A percentile compares a stretch with the other conserved stretches of the same genome.
These are phyloP conservation scores for Luehdorfia chinensis DNA, from an alignment of 1,140 invertebrate genomes.

Conservation along the genomic window DNA sequence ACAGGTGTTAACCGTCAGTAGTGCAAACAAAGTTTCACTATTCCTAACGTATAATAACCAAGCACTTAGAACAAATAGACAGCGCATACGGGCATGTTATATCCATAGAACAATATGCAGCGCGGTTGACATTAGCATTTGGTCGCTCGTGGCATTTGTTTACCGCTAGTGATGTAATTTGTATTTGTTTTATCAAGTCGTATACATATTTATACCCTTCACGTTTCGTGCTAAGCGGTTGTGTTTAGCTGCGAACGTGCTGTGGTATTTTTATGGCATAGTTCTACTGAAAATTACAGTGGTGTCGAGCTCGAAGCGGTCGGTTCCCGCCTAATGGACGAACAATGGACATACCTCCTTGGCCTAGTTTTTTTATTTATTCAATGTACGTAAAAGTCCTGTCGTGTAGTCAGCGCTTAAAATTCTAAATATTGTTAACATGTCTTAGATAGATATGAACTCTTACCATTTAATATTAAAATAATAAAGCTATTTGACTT, in stretches of 20 bases:
- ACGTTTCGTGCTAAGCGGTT: slow-evolving; percentile 13
- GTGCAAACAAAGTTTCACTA: slow-evolving; percentile 50
- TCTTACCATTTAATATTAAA: no score
- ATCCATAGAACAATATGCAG: slow-evolving; percentile 30
- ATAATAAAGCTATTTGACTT: no score
- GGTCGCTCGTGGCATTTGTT: slow-evolving; percentile 25
- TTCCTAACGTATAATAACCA: slow-evolving; percentile 36
- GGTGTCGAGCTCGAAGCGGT: not conserved
- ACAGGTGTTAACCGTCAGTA: slow-evolving; percentile 43
- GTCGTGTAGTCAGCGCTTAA: no score
- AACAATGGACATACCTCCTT: slow-evolving; percentile 5
- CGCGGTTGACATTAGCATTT: slow-evolving; percentile 22
- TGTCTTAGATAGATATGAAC: no score
- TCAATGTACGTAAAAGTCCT: no score
- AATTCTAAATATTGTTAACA: not conserved
- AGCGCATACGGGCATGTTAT: slow-evolving; percentile 18
- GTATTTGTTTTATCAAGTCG: slow-evolving; percentile 17
- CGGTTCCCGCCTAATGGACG: slow-evolving; percentile 1
- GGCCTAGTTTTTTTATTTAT: slow-evolving; percentile 11
- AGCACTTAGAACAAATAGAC: slow-evolving; percentile 33
- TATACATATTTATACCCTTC: slow-evolving; percentile 11
- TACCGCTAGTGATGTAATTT: slow-evolving; percentile 11
- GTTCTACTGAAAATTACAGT: slow-evolving; percentile 15
- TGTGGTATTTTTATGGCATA: slow-evolving; percentile 17
- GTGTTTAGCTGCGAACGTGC: slow-evolving; percentile 3